Base-by-base conservation (phyloP, 2,888 invertebrate species). In the Cosmopolites sordidus region DNA sequence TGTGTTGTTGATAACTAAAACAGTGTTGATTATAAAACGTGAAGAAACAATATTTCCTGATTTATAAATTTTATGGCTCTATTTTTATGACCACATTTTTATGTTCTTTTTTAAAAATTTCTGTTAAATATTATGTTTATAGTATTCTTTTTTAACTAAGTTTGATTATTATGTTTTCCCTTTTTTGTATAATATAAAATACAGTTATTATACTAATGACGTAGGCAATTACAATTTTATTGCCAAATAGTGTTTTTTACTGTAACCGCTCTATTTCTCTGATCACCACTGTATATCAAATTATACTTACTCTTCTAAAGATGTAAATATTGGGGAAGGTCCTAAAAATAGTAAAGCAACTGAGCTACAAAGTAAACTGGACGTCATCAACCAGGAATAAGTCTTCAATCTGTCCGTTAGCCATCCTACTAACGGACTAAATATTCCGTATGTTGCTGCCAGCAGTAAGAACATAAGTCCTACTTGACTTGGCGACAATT, bases 381-480 rank as follows among this genome's bases (percentile, higher is more conserved):
- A 75, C 1, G 83, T 79, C 86, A 87, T 86, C 76, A 86, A 78
- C 61, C 82, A 81, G 83, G 84, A 85, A 62, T 85, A 85, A 60
- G 81, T 80, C 2, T 63, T 59, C 9, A 82, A 76, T 60, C 78
- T 78, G 66, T 86, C 86, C 1, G 83, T 82, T 0, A 84, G 73
- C 79, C 82, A 84, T 37, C 87, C 87, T 83, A 84, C 86, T 48
- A 85, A 74, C 0, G 87, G 87, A 62, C 86, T 84, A 61, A 81
- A 84, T 50, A 87, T 75, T 8, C 85, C 87, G 63, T 87, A 88
- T 29, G 83, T 77, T 48, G 83, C 82, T 2, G 87, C 86, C 59
- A 83, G 78, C 29, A 87, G 73, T 9, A 88, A 73, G 68, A 88
- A 88, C 62, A 87, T 80, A 8, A 87, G 69, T 18, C 87, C 87